Percentiles rank a stretch among this genome's conserved stretches.
Evolutionary conservation across 2,888 invertebrate species (phyloP).

Genomic region (Patella depressa): DNA sequence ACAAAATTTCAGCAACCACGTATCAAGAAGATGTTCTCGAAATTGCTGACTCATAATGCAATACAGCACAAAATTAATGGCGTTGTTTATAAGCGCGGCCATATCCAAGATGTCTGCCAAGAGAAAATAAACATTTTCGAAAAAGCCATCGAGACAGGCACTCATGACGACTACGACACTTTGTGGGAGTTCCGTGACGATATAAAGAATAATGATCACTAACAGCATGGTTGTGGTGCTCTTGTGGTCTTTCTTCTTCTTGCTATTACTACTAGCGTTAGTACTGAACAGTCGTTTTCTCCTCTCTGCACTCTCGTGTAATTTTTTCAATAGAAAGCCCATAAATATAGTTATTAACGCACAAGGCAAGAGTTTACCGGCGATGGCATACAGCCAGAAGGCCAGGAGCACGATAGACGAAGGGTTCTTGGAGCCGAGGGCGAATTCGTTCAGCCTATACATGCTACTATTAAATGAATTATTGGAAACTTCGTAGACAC

Average conservation of each 20-base stretch:
- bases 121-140: constrained; percentile 75
- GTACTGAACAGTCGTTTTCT: constrained; percentile 31
- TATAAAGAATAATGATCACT: constrained; percentile 80
- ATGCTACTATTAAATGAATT: constrained; percentile 32
- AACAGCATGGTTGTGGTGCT: constrained; percentile 91
- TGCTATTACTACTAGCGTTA: constrained; percentile 31
- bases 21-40: constrained; percentile 76
- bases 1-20: constrained; percentile 60
- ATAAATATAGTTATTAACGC: constrained; percentile 83
- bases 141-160: constrained; percentile 83
- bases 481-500: constrained; percentile 27
- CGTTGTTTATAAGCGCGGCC: constrained; percentile 89
- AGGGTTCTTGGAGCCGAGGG: constrained; percentile 33
- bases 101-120: constrained; percentile 87
- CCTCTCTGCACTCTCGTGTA: constrained; percentile 55
- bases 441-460: constrained; percentile 42
- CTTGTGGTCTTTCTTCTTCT: constrained; percentile 70
- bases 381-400: constrained; percentile 90
- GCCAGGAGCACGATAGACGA: constrained; percentile 34
- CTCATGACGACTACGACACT: constrained; percentile 82
- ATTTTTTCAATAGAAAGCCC: constrained; percentile 68
- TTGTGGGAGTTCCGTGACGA: constrained; percentile 91
- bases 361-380: constrained; percentile 92
- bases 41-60: constrained; percentile 96
- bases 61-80: constrained; percentile 93